phyloP scores from a whole-genome alignment of 2,888 invertebrate species.

The Catocala nupta region DNA sequence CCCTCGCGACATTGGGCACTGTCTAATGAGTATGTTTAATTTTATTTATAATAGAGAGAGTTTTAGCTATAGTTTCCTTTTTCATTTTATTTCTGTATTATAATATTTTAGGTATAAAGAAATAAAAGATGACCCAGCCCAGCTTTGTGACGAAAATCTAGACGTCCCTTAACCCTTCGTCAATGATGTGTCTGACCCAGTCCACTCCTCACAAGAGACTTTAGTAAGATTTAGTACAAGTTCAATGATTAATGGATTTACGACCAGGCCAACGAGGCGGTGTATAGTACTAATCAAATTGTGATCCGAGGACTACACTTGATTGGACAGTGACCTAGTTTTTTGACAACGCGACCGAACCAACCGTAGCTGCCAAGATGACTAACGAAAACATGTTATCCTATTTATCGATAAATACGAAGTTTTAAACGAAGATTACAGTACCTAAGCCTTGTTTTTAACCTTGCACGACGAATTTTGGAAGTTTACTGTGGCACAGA shows the following conservation, averaged over 20 bases:
- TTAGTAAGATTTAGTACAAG: constrained; percentile 38
- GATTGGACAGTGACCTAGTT: constrained; percentile 55
- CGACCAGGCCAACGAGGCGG: constrained; percentile 27
- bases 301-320: constrained; percentile 39
- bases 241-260: constrained; percentile 42
- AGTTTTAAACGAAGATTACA: constrained; percentile 15
- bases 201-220: constrained; percentile 1
- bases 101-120: too few relatives aligned
- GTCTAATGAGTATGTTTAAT: too few relatives aligned
- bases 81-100: too few relatives aligned
- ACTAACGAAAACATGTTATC: constrained; percentile 9
- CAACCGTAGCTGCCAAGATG: not conserved
- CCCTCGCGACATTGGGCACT: too few relatives aligned
- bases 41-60: too few relatives aligned
- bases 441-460: constrained; percentile 32
- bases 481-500: constrained; percentile 21
- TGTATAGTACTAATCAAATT: constrained; percentile 39
- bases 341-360: constrained; percentile 17
- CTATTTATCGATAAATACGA: constrained; percentile 8
- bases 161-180: too few relatives aligned
- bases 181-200: not conserved
- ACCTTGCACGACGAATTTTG: constrained; percentile 22
- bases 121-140: too few relatives aligned
- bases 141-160: too few relatives aligned
- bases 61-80: too few relatives aligned